A percentile compares a stretch with the other conserved stretches of the same genome.
Conservation (phyloP, 2,888 invertebrate genomes). For the Calliphora vomitoria region DNA sequence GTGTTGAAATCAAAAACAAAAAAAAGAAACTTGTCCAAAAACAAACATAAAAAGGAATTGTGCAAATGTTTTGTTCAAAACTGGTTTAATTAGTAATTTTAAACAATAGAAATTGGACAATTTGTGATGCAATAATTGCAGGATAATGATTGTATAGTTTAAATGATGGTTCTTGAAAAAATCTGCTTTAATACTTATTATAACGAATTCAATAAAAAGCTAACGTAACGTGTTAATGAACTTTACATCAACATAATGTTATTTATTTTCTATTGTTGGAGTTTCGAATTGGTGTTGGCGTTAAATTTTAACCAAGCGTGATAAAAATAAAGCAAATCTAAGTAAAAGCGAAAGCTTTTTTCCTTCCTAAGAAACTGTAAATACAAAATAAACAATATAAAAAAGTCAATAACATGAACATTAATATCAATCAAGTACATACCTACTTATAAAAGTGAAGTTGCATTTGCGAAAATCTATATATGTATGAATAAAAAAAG, state of each 20-base stretch:
- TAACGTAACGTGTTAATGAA: conserved; percentile 65
- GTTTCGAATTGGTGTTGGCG: conserved; percentile 54
- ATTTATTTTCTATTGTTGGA: conserved; percentile 47
- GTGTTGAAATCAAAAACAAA: neutral
- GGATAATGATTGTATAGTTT: neutral
- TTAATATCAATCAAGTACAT: neutral
- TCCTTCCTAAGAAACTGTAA: conserved; percentile 10
- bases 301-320: conserved; percentile 70
- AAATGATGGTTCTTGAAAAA: neutral
- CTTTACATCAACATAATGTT: conserved; percentile 53
- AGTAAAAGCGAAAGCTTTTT: conserved; percentile 69
- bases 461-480: too few relatives aligned
- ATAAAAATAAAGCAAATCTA: conserved; percentile 68
- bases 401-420: conserved; percentile 58
- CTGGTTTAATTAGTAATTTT: conserved; percentile 21
- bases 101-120: neutral
- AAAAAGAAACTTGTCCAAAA: neutral
- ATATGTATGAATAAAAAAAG: too few relatives aligned
- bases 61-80: conserved; percentile 16
- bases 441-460: neutral
- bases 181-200: conserved; percentile 12
- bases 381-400: conserved; percentile 30
- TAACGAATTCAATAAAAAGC: conserved; percentile 32
- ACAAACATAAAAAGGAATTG: neutral
- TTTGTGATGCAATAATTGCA: conserved; percentile 1